phyloP scores from a whole-genome alignment of 92 coral and sea anemone species.

The Scolanthus callimorphus region DNA sequence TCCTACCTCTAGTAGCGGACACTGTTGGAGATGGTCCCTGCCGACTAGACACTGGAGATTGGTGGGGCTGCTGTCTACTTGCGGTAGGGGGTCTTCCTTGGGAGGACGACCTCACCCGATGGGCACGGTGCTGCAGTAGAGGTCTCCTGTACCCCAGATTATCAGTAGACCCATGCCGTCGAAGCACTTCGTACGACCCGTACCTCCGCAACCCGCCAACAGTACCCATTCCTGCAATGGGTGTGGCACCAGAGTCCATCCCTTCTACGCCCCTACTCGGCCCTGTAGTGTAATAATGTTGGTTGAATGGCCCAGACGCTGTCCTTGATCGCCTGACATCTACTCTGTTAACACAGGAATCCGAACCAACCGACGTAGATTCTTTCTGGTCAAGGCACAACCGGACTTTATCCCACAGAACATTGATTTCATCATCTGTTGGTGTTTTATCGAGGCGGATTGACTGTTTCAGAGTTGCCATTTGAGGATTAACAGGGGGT shows the following conservation, averaged over 20 bases:
- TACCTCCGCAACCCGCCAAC: constrained; percentile 69
- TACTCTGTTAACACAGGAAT: constrained; percentile 82
- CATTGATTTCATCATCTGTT: constrained; percentile 93
- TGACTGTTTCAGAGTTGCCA: no score
- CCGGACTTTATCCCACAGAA: constrained; percentile 96
- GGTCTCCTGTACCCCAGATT: constrained; percentile 69
- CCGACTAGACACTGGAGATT: constrained; percentile 51
- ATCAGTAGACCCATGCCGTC: constrained; percentile 75
- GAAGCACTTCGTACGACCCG: constrained; percentile 82
- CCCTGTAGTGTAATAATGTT: background rate
- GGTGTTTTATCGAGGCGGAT: constrained; percentile 84
- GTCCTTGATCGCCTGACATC: constrained; percentile 86
- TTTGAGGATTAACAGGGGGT: no score
- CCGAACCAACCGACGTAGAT: constrained; percentile 89
- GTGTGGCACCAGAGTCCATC: constrained; percentile 10
- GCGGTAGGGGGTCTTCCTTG: constrained; percentile 61
- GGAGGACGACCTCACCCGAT: constrained; percentile 35
- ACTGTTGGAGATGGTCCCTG: constrained; percentile 46
- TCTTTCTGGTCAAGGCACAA: constrained; percentile 74
- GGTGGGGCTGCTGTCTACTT: constrained; percentile 46
- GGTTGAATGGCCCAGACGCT: constrained; percentile 39
- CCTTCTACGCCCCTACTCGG: constrained; percentile 8
- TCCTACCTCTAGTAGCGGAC: constrained; percentile 63
- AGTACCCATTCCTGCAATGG: constrained; percentile 23
- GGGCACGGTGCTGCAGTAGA: constrained; percentile 81